A percentile compares a stretch with the other conserved stretches of the same genome.
These are phyloP conservation scores for Anguilla obscura DNA, from an alignment of 2,797 vertebrate species.

Conservation along the genomic window DNA sequence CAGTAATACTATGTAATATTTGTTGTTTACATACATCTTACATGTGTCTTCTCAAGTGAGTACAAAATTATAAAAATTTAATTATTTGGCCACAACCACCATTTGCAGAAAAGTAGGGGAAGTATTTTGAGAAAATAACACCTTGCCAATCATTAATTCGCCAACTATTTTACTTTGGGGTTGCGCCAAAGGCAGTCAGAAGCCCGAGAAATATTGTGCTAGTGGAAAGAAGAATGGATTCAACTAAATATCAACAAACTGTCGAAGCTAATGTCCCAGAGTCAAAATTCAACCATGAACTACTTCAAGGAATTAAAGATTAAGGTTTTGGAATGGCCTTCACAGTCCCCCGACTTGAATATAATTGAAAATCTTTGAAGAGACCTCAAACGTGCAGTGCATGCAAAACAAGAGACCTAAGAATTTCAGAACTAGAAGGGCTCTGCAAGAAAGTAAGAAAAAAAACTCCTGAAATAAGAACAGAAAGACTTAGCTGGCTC, in stretches of 20 bases:
- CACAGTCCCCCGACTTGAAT: no score
- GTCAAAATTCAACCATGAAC: not conserved
- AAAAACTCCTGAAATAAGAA: not conserved
- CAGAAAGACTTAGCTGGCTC: not conserved
- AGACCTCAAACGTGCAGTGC: not conserved
- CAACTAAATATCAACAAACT: not conserved
- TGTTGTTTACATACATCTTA: not conserved
- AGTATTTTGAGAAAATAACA: not conserved
- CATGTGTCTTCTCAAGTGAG: not conserved
- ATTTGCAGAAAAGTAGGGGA: not conserved
- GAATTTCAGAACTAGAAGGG: not conserved
- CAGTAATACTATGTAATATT: not conserved
- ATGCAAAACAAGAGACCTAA: not conserved
- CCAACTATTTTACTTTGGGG: not conserved
- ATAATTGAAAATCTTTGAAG: not conserved
- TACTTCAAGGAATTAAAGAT: not conserved
- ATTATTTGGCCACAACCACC: not conserved
- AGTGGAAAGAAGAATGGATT: not conserved
- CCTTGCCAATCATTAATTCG: not conserved
- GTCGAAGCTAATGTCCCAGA: not conserved
- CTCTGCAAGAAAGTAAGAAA: not conserved
- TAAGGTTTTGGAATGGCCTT: not conserved
- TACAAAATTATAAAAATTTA: not conserved
- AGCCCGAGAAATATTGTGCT: not conserved
- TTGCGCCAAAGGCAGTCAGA: not conserved